Base-by-base conservation (phyloP, 2,113 vertebrate genomes). In the Solea senegalensis region DNA sequence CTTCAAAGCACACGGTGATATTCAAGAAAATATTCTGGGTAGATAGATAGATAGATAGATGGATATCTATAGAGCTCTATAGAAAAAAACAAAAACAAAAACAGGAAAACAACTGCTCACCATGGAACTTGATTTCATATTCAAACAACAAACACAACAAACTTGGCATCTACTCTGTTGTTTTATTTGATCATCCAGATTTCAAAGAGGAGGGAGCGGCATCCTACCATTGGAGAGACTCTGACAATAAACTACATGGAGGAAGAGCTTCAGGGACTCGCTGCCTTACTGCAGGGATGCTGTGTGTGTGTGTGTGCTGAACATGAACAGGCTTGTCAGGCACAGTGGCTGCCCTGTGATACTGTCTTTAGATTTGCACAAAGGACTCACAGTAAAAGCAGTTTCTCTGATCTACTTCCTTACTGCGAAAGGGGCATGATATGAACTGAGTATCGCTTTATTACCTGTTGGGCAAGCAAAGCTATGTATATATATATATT, bases 221-320 rank as follows among this genome's bases (percentile, higher is more conserved):
- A 62, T 86, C 83, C 78, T 68, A 75, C 77, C 76, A 76, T 89
- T 60, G 79, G 73, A 86, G 86, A 67, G 68, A 74, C 77, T 85
- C 85, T 90, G 86, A 88, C 88, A 89, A 87, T 86, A 88, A 83
- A 88, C 69, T 89, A 83, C 65, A 77, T 46, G 68, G 81, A 90
- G 90, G 88, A 92, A 91, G 88, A 83, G 88, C 91, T 91, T 83
- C 84, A 59, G 90, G 91, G 89, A 90, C 79, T 80, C 43, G 67
- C 77, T 78, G 80, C 86, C 82, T 87, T 71, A 80, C 82, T 76
- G 81, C 81, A 82, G 74, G 76, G 89, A 84, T 80, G 76, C 74
- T 71, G 82, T 16, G 57, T 82, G 75, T 80, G 21, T 21, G 21
- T 21, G 21, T 21, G 79, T 76, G 76, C 71, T 67, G 80, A 81